Percentiles rank a stretch among this genome's conserved stretches.
Conservation (phyloP, 2,888 invertebrate species). For the Chelonus formosanus region DNA sequence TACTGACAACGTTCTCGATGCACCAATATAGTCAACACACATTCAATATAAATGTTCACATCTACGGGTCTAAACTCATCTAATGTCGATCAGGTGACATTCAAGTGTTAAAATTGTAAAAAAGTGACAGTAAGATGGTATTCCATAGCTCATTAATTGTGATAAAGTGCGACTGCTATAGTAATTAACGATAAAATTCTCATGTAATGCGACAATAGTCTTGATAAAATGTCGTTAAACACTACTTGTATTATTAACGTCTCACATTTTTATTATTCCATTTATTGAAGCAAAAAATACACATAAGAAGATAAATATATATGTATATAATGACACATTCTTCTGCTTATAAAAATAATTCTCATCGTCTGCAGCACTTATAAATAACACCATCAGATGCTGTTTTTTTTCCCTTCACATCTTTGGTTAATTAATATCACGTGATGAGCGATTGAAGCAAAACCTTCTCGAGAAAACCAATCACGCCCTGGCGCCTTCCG, state of each 20-base stretch:
- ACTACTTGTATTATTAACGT: not conserved
- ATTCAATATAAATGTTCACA: constrained; percentile 12
- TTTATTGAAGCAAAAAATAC: not conserved
- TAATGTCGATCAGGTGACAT: constrained; percentile 4
- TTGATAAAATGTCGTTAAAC: constrained; percentile 15
- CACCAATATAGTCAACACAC: not conserved
- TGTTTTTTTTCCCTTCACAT: constrained; percentile 25
- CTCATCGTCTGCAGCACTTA: constrained; percentile 46
- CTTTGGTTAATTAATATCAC: constrained; percentile 62
- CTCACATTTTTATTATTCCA: not conserved
- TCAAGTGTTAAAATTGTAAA: constrained; percentile 1
- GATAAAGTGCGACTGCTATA: constrained; percentile 3
- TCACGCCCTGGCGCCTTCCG: constrained; percentile 39
- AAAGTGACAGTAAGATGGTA: constrained; percentile 4
- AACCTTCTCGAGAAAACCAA: constrained; percentile 40
- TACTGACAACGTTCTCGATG: constrained; percentile 27
- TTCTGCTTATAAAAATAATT: constrained; percentile 27
- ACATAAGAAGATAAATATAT: not conserved
- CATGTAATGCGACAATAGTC: constrained; percentile 19
- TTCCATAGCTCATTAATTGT: constrained; percentile 26
- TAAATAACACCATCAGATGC: constrained; percentile 63
- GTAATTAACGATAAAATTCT: constrained; percentile 32
- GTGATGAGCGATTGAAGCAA: constrained; percentile 60
- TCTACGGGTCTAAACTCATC: constrained; percentile 1
- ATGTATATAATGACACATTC: constrained; percentile 29